Percentiles rank a stretch among this genome's conserved stretches.
Evolutionary conservation across 2,113 vertebrate genomes (phyloP).

Genomic region (Phyllostomus discolor): DNA sequence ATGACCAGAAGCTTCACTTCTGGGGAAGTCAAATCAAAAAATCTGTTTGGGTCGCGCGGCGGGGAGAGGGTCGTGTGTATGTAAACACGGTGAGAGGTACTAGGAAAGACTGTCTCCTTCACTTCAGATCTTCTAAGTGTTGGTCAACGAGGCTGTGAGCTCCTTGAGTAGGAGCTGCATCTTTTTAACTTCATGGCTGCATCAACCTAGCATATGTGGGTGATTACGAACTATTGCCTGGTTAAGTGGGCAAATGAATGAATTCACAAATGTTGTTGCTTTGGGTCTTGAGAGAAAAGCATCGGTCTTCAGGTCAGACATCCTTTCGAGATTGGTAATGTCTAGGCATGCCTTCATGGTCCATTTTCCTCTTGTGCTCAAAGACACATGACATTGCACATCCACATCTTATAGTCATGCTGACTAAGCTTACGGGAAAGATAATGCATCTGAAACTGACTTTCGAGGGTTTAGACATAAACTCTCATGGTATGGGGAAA

Average conservation of each 20-base stretch:
- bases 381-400: neutral
- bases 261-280: neutral
- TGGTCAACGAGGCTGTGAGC: neutral
- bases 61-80: rapidly evolving
- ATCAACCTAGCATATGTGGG: neutral
- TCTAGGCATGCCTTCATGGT: neutral
- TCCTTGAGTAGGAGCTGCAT: neutral
- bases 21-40: neutral
- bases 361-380: constrained; percentile 30
- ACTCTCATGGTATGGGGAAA: constrained; percentile 73
- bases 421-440: constrained; percentile 26
- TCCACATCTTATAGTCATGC: neutral
- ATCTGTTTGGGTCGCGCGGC: neutral
- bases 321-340: neutral
- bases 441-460: constrained; percentile 52
- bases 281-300: neutral
- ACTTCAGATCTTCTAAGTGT: neutral
- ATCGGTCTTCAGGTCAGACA: neutral
- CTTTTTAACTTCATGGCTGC: neutral
- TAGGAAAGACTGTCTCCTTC: neutral
- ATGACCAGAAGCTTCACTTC: neutral
- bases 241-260: neutral
- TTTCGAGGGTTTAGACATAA: constrained; percentile 75
- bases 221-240: neutral
- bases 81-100: neutral